phyloP scores from a whole-genome alignment of 2,113 vertebrate species.

The Pipa parva region DNA sequence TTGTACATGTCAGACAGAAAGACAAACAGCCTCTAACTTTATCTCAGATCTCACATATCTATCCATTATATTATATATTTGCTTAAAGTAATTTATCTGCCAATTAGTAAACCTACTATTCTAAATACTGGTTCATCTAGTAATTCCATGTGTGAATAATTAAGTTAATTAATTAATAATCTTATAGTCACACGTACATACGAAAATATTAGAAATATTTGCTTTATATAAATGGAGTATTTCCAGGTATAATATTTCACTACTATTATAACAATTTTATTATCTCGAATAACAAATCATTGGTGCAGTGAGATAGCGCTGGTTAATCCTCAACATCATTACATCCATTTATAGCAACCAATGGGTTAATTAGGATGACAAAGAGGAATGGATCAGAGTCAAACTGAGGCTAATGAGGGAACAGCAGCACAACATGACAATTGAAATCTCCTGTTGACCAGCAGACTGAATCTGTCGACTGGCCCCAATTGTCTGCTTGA shows the following conservation, averaged over 20 bases:
- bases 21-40: no score
- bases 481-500: slow-evolving; percentile 68
- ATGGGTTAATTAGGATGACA: slow-evolving; percentile 64
- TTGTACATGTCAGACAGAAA: no score
- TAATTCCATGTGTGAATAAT: no score
- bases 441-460: slow-evolving; percentile 66
- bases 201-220: no score
- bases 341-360: slow-evolving; percentile 21
- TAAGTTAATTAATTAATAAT: no score
- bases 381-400: slow-evolving; percentile 63
- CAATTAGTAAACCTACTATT: no score
- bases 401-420: slow-evolving; percentile 64
- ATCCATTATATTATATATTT: no score
- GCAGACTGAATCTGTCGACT: slow-evolving; percentile 66
- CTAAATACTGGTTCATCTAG: no score
- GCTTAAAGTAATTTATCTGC: no score
- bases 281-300: slow-evolving; percentile 57
- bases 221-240: neutral
- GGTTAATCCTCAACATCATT: slow-evolving; percentile 66
- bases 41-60: no score
- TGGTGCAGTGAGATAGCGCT: slow-evolving; percentile 52
- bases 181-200: no score
- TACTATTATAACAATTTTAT: slow-evolving; percentile 44
- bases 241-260: slow-evolving; percentile 27
- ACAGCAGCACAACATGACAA: slow-evolving; percentile 62